A percentile compares a stretch with the other conserved stretches of the same genome.
phyloP scores from a whole-genome alignment of 2,888 invertebrate species.

The Mylabris sibirica region DNA sequence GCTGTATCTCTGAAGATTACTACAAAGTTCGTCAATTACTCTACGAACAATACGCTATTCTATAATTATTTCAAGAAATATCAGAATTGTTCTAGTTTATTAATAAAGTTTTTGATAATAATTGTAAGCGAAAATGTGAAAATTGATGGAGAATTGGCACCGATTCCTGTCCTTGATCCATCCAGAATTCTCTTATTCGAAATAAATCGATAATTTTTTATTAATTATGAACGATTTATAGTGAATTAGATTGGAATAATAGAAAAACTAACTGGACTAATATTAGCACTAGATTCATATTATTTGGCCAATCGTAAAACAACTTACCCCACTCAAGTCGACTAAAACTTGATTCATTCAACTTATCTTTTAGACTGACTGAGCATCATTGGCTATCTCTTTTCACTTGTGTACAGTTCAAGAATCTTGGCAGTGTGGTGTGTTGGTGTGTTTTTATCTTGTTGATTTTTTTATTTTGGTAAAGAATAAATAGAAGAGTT shows the following conservation, averaged over 20 bases:
- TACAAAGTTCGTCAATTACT: constrained; percentile 90
- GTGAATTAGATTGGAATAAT: not conserved
- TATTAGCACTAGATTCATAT: constrained; percentile 30
- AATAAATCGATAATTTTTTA: not conserved
- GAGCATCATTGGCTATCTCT: constrained; percentile 52
- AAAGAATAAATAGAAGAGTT: not conserved
- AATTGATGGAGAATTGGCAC: not conserved
- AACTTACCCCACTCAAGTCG: constrained; percentile 40
- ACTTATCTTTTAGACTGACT: constrained; percentile 48
- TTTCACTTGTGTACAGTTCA: constrained; percentile 49
- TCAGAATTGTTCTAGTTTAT: not conserved
- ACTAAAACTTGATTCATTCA: constrained; percentile 51
- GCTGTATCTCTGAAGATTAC: constrained; percentile 93
- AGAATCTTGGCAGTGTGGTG: constrained; percentile 41
- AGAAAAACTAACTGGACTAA: constrained; percentile 14
- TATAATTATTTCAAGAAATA: constrained; percentile 63
- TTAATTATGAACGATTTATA: not conserved
- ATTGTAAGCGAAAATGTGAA: not conserved
- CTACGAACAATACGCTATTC: constrained; percentile 96
- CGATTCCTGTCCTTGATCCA: constrained; percentile 22
- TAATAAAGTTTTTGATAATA: constrained; percentile 22
- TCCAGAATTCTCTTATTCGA: not conserved
- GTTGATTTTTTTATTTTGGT: not conserved
- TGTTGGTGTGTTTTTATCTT: constrained; percentile 46
- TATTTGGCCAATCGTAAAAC: constrained; percentile 36